Conservation (phyloP, 2,797 vertebrate species). For the Pantherophis vulpinus region DNA sequence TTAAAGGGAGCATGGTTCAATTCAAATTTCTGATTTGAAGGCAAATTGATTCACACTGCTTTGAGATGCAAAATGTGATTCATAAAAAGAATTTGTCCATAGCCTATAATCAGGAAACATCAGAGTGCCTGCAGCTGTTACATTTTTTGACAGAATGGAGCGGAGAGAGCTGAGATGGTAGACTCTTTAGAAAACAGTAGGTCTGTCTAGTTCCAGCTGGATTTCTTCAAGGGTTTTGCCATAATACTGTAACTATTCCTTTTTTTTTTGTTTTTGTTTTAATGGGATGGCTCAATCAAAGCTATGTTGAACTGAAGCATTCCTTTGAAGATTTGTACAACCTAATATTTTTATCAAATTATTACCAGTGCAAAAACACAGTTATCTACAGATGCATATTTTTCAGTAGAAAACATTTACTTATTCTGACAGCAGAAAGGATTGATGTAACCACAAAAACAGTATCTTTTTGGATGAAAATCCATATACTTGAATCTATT, state of each 20-base stretch:
- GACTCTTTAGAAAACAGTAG: neutral
- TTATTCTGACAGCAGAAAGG: neutral
- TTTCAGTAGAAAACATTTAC: neutral
- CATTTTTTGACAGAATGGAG: neutral
- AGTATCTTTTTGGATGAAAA: neutral
- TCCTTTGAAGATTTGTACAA: neutral
- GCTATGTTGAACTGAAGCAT: neutral
- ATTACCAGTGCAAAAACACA: neutral
- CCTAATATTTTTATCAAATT: conserved; percentile 15
- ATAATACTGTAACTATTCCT: neutral
- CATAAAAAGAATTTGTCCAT: neutral
- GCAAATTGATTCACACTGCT: neutral
- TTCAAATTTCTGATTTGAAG: neutral
- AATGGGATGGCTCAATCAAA: neutral
- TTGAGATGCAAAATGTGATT: neutral
- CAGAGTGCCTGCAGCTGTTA: neutral
- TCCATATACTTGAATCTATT: neutral
- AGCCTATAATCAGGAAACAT: neutral
- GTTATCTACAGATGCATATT: neutral
- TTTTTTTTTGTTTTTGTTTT: neutral
- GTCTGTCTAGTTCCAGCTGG: neutral
- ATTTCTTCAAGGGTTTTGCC: neutral
- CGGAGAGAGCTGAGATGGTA: neutral
- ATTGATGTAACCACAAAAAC: neutral
- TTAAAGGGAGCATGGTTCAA: neutral